Evolutionary conservation across 2,888 invertebrate species (phyloP).

Genomic region (Siphonodentalium dalli): DNA sequence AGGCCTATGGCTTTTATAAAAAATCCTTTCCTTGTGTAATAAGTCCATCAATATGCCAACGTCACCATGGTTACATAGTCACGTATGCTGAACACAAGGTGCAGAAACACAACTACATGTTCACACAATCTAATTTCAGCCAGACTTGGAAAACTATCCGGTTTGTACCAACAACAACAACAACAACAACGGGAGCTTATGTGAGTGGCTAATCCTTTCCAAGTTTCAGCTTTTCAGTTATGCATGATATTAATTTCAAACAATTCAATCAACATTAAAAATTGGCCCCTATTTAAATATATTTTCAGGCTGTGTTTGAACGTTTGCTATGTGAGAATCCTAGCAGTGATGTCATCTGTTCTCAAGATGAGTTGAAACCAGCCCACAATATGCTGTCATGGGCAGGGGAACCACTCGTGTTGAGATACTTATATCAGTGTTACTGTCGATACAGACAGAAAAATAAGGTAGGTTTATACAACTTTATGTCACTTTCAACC

Average conservation of each 20-base stretch:
- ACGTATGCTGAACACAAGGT: too few species aligned
- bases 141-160: too few species aligned
- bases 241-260: neutral
- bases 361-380: constrained; percentile 6
- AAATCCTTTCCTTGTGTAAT: too few species aligned
- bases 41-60: too few species aligned
- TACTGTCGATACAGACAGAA: constrained; percentile 32
- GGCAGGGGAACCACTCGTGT: constrained; percentile 45
- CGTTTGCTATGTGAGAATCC: constrained; percentile 49
- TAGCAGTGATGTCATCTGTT: constrained; percentile 28
- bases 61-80: too few species aligned
- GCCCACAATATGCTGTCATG: constrained; percentile 28
- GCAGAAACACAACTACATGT: too few species aligned
- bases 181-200: too few species aligned
- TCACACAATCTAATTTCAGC: too few species aligned
- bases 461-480: constrained; percentile 12
- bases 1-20: too few species aligned
- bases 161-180: too few species aligned
- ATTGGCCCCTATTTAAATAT: neutral
- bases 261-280: neutral
- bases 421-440: constrained; percentile 52
- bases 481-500: neutral
- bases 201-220: too few species aligned
- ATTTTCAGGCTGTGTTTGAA: constrained; percentile 57
- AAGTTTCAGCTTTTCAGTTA: neutral